These are phyloP conservation scores for Athene cunicularia DNA, from an alignment of 2,113 vertebrate species.

Conservation along the genomic window DNA sequence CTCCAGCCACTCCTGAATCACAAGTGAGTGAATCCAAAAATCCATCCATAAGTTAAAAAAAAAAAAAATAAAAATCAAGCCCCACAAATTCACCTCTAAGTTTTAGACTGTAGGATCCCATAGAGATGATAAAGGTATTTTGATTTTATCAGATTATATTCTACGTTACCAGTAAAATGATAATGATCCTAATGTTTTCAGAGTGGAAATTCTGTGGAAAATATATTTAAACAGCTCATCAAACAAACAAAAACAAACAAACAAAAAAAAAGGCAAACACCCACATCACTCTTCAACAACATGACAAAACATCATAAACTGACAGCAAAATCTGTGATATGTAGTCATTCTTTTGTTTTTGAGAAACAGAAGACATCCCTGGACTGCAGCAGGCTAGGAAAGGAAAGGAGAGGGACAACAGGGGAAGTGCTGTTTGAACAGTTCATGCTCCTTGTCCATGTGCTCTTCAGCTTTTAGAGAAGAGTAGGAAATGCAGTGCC, in stretches of 20 bases:
- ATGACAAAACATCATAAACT: background rate
- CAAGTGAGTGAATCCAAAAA: background rate
- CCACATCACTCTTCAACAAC: background rate
- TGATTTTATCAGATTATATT: background rate
- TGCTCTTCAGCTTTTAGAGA: background rate
- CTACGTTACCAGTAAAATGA: background rate
- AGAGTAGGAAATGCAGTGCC: background rate
- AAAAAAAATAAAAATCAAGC: background rate
- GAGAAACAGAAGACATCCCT: background rate
- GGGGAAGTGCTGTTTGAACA: background rate
- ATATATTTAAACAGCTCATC: background rate
- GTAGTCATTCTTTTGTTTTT: background rate
- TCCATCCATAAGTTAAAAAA: background rate
- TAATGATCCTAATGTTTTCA: background rate
- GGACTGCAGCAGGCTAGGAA: background rate
- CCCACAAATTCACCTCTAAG: background rate
- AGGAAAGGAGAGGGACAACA: background rate
- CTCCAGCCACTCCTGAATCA: background rate
- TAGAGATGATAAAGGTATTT: background rate
- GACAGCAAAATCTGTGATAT: background rate
- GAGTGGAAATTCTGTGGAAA: background rate
- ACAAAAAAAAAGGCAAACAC: background rate
- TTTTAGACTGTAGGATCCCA: background rate
- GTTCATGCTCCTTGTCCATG: accelerated
- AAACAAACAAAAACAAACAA: background rate